phyloP scores from a whole-genome alignment of 2,797 vertebrate species.

The Premnoplex brunnescens region DNA sequence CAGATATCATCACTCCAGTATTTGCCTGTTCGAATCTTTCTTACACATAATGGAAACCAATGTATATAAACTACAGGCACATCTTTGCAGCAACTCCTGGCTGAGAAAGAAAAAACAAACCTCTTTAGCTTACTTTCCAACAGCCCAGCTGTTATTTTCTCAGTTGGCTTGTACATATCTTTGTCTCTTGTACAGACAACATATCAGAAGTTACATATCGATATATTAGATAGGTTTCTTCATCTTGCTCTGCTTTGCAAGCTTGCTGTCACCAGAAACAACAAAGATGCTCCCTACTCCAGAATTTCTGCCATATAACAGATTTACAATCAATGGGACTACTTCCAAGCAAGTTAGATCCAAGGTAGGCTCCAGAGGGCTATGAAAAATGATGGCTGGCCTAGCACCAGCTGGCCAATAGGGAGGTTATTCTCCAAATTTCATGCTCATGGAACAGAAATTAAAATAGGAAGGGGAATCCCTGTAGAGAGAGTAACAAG shows the following conservation, averaged over 20 bases:
- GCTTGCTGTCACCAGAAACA: neutral
- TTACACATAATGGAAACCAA: neutral
- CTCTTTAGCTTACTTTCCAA: neutral
- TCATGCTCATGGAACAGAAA: neutral
- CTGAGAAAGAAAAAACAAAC: neutral
- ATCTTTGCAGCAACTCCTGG: neutral
- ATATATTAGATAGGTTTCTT: neutral
- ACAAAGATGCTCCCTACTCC: neutral
- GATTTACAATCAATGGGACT: neutral
- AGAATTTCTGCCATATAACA: neutral
- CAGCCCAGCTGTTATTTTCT: neutral
- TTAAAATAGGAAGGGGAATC: neutral
- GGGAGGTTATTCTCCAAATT: neutral
- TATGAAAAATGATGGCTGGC: neutral
- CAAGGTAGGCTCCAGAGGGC: slow-evolving; percentile 2
- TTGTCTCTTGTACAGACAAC: neutral
- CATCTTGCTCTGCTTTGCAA: neutral
- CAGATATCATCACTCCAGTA: neutral
- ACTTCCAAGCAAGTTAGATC: neutral
- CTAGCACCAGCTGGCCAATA: neutral
- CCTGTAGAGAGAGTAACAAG: neutral
- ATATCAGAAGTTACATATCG: neutral
- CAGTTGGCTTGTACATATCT: neutral
- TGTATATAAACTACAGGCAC: neutral
- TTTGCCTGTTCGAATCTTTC: neutral